Evolutionary conservation across 2,888 invertebrate genomes (phyloP).

Genomic region (Diarsia dahlii): DNA sequence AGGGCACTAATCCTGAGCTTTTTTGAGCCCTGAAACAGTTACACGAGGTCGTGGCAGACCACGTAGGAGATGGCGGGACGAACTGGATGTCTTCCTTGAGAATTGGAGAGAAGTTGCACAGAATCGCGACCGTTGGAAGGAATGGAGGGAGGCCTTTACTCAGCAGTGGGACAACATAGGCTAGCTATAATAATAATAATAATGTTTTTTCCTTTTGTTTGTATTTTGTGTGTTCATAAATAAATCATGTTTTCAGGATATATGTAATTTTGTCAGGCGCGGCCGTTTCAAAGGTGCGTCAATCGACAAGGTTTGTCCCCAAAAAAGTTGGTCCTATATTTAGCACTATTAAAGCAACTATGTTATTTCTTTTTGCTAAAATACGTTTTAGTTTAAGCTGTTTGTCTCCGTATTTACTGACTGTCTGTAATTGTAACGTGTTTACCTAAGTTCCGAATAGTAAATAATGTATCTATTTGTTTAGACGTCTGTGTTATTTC

Average conservation of each 20-base stretch:
- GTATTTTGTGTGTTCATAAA: too few species aligned
- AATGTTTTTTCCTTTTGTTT: too few species aligned
- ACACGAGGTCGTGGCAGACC: too few species aligned
- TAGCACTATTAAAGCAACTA: not conserved
- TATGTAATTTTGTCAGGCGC: not conserved
- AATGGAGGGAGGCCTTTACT: too few species aligned
- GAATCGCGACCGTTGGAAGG: too few species aligned
- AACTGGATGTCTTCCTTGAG: too few species aligned
- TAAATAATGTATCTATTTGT: not conserved
- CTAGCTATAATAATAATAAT: too few species aligned
- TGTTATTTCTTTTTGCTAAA: not conserved
- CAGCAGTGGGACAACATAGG: too few species aligned
- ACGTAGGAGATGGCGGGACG: too few species aligned
- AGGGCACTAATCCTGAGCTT: too few species aligned
- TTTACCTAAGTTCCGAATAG: not conserved
- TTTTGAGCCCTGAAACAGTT: too few species aligned
- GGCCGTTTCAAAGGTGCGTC: not conserved
- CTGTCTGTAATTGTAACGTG: not conserved
- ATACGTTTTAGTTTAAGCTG: not conserved
- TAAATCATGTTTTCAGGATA: not conserved
- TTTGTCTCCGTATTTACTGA: not conserved
- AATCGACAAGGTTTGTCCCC: not conserved
- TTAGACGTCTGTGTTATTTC: constrained; percentile 2
- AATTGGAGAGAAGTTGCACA: too few species aligned
- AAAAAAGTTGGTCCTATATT: not conserved